Percentiles rank a stretch among this genome's conserved stretches.
Conservation (phyloP, 1,140 invertebrate genomes). For the Lysiphlebus fabarum region DNA sequence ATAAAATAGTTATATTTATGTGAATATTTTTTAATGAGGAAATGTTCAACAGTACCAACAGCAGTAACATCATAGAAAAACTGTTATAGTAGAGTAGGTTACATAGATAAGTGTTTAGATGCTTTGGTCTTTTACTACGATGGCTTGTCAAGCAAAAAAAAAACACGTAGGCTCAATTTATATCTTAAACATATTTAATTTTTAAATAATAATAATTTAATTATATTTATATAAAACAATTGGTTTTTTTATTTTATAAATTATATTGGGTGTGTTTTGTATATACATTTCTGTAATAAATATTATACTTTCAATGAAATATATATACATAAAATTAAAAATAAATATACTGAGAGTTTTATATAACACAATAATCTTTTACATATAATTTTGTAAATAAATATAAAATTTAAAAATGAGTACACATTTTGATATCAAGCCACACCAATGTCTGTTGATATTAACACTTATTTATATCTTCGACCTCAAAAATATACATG, state of each 20-base stretch:
- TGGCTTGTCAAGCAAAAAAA: slow-evolving; percentile 29
- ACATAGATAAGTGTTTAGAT: slow-evolving; percentile 45
- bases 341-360: slow-evolving; percentile 15
- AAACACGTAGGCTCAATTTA: slow-evolving; percentile 32
- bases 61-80: slow-evolving; percentile 26
- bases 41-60: slow-evolving; percentile 28
- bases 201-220: too few species aligned
- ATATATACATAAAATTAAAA: slow-evolving; percentile 14
- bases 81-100: slow-evolving; percentile 50
- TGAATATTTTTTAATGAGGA: slow-evolving; percentile 44
- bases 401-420: slow-evolving; percentile 6
- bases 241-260: too few species aligned
- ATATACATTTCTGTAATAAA: too few species aligned
- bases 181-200: too few species aligned
- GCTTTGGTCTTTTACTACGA: slow-evolving; percentile 23
- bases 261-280: too few species aligned
- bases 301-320: too few species aligned
- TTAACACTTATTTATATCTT: slow-evolving; percentile 51
- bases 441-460: slow-evolving; percentile 40
- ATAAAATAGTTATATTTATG: too few species aligned
- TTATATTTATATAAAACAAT: too few species aligned
- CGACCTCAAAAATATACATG: slow-evolving; percentile 43
- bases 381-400: slow-evolving; percentile 1
- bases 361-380: slow-evolving; percentile 8
- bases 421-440: slow-evolving; percentile 35